These are phyloP conservation scores for Delichon dasypus DNA, from an alignment of 2,797 vertebrate genomes.

Conservation along the genomic window DNA sequence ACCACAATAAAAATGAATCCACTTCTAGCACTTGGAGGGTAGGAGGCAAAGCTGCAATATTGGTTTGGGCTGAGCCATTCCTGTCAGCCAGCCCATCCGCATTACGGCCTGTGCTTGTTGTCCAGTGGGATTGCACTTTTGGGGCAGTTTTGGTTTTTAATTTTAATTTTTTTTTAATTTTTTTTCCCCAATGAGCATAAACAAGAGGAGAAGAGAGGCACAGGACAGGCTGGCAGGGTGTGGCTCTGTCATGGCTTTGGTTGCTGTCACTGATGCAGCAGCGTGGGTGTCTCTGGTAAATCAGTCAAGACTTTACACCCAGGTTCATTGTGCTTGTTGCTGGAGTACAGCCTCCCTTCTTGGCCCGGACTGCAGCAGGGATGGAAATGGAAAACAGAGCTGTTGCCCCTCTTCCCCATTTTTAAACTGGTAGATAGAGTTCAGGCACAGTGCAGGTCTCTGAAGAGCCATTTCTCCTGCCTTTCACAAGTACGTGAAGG, in stretches of 20 bases:
- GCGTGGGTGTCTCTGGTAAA: neutral
- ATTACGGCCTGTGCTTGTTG: neutral
- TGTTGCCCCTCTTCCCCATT: neutral
- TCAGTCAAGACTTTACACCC: neutral
- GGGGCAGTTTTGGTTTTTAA: neutral
- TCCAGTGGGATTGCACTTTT: neutral
- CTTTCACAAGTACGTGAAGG: neutral
- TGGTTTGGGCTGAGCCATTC: neutral
- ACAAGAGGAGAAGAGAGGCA: neutral
- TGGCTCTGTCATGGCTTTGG: neutral
- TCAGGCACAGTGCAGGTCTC: neutral
- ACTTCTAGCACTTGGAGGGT: conserved; percentile 16
- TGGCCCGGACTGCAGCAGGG: neutral
- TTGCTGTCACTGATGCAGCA: neutral
- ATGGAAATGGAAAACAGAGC: neutral
- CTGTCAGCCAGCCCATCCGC: neutral
- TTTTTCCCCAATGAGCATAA: neutral
- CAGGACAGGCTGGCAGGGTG: neutral
- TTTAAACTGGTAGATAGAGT: neutral
- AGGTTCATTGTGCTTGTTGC: neutral
- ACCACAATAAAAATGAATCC: conserved; percentile 35
- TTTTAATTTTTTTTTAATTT: neutral
- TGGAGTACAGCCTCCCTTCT: neutral
- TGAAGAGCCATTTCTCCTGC: neutral
- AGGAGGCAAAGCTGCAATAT: neutral